Base-by-base conservation (phyloP, 1,140 invertebrate genomes). In the Anastrepha ludens region DNA sequence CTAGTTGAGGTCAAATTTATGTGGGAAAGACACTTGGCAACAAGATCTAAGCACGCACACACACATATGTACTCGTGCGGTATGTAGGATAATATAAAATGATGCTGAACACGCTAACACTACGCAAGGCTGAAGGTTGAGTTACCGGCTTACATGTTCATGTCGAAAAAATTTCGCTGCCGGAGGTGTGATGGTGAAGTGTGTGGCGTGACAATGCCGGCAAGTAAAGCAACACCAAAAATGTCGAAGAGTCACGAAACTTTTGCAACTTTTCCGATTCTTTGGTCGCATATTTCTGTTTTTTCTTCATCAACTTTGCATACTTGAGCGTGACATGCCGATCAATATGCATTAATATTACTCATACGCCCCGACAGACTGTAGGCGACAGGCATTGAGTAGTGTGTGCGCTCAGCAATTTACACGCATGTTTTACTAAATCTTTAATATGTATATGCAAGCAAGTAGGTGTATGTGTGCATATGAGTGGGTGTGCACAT, bases 291-390 rank as follows among this genome's bases (percentile, higher is more conserved):
- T 11, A 81, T 55, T 55, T 15, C 2, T 4, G 17, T 78, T 55
- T 50, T 20, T 55, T 20, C 4, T 7, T 78, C n/a, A 55, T 81
- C 74, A 81, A 81, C 74, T 81, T 55, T 81, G 74, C 74, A 81
- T 81, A 81, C 74, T 55, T 70, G 74, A 55, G 47, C 74, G 44
- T 50, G 74, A 81, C 47, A 81, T 81, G 47, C 55, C 47, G 74
- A 81, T 81, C 74, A 81, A 81, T 81, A 81, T 81, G 74, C 47
- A 81, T 81, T 81, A 81, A 81, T 81, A 81, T 81, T 81, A 81
- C 74, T 81, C 74, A 81, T 81, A 81, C 74, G 74, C 74, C 44
- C 11, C 4, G 20, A n/a, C 17, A 15, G 44, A 74, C 70, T 15
- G 17, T 7, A 50, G 70, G 70, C 70, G 64, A 67, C 64, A 41